Evolutionary conservation across 2,888 invertebrate species (phyloP).

Genomic region (Ormyrus labotus): DNA sequence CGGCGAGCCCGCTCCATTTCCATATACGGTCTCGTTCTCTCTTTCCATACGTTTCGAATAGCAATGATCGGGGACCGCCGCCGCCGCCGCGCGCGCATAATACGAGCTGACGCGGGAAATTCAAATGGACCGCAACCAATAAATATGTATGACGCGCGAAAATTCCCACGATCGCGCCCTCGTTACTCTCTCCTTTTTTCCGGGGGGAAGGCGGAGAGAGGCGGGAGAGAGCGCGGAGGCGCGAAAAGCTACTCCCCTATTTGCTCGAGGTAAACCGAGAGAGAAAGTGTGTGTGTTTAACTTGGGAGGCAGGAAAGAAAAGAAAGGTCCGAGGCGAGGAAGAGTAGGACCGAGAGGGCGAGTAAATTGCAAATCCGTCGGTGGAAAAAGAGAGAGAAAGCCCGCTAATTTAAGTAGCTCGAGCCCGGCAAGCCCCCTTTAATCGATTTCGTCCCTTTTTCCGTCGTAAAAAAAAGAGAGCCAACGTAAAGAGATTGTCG

Average conservation of each 20-base stretch:
- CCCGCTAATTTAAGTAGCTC: slow-evolving; percentile 50
- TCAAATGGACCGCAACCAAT: slow-evolving; percentile 52
- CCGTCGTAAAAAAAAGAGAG: too few relatives aligned
- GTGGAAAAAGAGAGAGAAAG: background rate
- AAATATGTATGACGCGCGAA: slow-evolving; percentile 53
- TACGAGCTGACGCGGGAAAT: slow-evolving; percentile 46
- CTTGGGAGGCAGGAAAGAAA: background rate
- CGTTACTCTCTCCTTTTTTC: background rate
- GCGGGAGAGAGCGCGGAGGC: background rate
- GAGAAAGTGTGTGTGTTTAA: background rate
- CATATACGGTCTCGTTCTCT: slow-evolving; percentile 14
- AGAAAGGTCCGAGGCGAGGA: background rate
- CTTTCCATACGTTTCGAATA: slow-evolving; percentile 24
- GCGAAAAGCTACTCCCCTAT: slow-evolving; percentile 51
- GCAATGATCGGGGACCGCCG: slow-evolving; percentile 29
- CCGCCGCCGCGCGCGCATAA: background rate
- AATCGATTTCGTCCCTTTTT: slow-evolving; percentile 31
- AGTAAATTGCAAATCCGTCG: slow-evolving; percentile 51
- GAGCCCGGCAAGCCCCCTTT: slow-evolving; percentile 6
- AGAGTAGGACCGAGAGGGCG: background rate
- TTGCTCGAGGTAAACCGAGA: slow-evolving; percentile 61
- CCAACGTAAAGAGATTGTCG: too few relatives aligned
- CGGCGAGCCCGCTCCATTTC: slow-evolving; percentile 22
- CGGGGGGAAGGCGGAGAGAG: too few relatives aligned
- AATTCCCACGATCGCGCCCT: slow-evolving; percentile 12